Evolutionary conservation across 2,888 invertebrate genomes (phyloP), one percentile per base, ranked within the genome.

Genomic region (Mythimna vitellina): DNA sequence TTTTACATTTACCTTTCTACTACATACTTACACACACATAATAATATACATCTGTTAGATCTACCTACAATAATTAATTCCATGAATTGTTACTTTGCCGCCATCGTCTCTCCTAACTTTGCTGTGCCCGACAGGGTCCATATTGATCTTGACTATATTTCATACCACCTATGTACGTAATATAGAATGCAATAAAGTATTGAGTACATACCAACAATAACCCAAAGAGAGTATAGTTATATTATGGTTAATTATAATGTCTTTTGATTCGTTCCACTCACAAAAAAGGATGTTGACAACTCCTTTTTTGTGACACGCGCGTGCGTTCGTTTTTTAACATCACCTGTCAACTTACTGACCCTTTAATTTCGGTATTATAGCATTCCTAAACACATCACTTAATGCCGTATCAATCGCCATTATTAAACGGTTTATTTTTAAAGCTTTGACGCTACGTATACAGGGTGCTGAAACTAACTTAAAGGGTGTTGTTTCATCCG

Each of bases 311-410:
- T 46, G 12, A 14, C n/a, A 3, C 29, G 76, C 49, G 38, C 72
- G 10, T 35, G 66, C 66, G 63, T 29, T 4, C 12, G 63, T 32
- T 46, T 38, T 63, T 46, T 1, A 12, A 49, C 20, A 49, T 76
- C 73, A 51, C 77, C 77, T 77, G 77, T 73, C 77, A 32, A 42
- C 73, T 77, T 42, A 77, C 38, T 69, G 56, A 69, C 56, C 69
- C 3, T 49, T 35, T 49, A 20, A 46, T 8, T 29, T 56, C 20
- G 20, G 54, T 22, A 38, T 68, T 68, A 73, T 32, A 65, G 53
- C 38, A 49, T 68, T 73, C 49, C 20, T 32, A 20, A 3, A 67
- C 25, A 46, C 9, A 38, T 75, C 35, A 8, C 46, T 66, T 67
- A 49, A 56, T 56, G 22, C 14, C 20, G 20, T 6, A 8, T 49